Evolutionary conservation across 2,888 invertebrate species (phyloP).

Genomic region (Nomada goodeniana): DNA sequence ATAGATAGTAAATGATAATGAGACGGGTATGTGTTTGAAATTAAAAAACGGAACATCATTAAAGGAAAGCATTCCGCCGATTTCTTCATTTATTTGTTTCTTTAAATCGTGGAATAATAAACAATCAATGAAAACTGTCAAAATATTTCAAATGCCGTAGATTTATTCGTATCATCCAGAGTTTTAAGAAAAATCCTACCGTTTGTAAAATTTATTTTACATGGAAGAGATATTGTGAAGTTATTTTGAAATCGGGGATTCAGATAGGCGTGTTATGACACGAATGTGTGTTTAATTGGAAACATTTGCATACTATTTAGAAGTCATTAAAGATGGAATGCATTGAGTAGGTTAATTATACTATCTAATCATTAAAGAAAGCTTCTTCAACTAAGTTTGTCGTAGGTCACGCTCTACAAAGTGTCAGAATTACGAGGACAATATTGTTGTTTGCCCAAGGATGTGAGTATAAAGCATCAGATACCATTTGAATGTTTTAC

Average conservation of each 20-base stretch:
- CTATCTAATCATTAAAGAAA: neutral
- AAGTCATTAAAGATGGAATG: neutral
- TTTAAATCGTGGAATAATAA: neutral
- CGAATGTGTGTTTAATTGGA: conserved; percentile 18
- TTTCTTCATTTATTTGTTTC: neutral
- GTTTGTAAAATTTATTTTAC: neutral
- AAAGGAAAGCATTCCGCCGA: neutral
- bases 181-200: neutral
- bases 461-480: neutral
- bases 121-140: neutral
- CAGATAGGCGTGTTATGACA: neutral
- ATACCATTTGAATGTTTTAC: neutral
- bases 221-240: neutral
- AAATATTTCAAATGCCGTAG: neutral
- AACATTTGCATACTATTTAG: neutral
- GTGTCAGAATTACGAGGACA: neutral
- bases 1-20: conserved; percentile 22
- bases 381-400: neutral
- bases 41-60: neutral
- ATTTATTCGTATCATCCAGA: neutral
- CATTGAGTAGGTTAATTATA: conserved; percentile 13
- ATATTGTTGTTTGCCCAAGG: neutral
- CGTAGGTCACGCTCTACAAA: neutral
- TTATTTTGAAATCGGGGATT: neutral
- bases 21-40: neutral